Evolutionary conservation across 1,140 invertebrate species (phyloP).

Genomic region (Anadara kagoshimensis): DNA sequence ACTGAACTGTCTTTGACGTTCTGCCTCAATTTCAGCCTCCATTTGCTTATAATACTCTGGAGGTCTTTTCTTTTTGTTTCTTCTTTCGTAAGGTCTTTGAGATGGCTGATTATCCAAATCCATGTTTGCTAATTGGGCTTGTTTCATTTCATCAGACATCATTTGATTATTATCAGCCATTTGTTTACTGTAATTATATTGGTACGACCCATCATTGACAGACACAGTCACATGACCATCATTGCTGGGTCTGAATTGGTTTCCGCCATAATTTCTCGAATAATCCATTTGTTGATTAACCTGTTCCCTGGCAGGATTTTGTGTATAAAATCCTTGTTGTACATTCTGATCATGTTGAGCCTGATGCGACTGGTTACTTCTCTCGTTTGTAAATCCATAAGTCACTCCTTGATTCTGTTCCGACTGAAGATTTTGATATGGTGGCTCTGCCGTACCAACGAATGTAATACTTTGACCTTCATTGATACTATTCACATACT

Average conservation of each 20-base stretch:
- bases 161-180: not conserved
- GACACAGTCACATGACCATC: not conserved
- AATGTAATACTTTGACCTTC: no score
- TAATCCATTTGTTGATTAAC: not conserved
- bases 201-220: not conserved
- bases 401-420: no score
- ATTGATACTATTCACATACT: no score
- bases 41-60: slow-evolving; percentile 37
- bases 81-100: slow-evolving; percentile 27
- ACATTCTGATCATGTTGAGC: no score
- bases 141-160: not conserved
- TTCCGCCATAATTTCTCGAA: not conserved
- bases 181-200: no score
- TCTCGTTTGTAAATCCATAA: no score
- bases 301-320: not conserved
- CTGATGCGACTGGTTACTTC: no score
- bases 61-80: slow-evolving; percentile 39
- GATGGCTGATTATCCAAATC: not conserved
- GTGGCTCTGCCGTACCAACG: no score
- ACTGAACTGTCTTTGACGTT: not conserved
- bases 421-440: no score
- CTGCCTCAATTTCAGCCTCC: slow-evolving; percentile 21
- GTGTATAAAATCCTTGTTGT: no score
- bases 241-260: not conserved
- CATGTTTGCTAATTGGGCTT: not conserved